Evolutionary conservation across 2,888 invertebrate genomes (phyloP).

Genomic region (Papilio protenor): DNA sequence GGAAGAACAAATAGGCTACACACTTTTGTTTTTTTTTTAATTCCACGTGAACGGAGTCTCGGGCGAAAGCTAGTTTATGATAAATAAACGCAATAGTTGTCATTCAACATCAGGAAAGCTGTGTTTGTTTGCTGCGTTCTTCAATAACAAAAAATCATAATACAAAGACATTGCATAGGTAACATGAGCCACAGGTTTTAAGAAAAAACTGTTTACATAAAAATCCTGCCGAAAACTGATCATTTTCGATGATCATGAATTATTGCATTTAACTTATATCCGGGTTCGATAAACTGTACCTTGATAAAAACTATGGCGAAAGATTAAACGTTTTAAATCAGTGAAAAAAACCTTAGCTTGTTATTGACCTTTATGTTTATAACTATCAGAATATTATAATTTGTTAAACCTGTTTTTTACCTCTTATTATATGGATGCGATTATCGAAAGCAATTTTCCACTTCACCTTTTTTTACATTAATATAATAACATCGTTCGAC

Average conservation of each 20-base stretch:
- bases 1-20: too few relatives aligned
- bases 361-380: slow-evolving; percentile 21
- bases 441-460: not conserved
- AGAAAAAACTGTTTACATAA: not conserved
- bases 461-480: not conserved
- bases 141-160: not conserved
- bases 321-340: slow-evolving; percentile 27
- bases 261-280: slow-evolving; percentile 25
- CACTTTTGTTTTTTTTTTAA: too few relatives aligned
- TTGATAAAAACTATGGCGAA: slow-evolving; percentile 30
- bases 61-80: not conserved
- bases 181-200: not conserved
- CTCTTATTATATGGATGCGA: not conserved
- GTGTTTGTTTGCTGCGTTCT: not conserved
- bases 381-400: slow-evolving; percentile 10
- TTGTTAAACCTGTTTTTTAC: slow-evolving; percentile 19
- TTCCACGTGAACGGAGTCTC: too few relatives aligned
- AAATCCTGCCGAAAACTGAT: not conserved
- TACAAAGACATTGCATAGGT: not conserved
- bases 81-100: too few relatives aligned
- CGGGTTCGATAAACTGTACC: slow-evolving; percentile 14
- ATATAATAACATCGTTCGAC: not conserved
- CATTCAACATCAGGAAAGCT: not conserved
- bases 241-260: slow-evolving; percentile 6
- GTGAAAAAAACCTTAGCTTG: slow-evolving; percentile 18